These are phyloP conservation scores for Microctenopoma steveboyesi DNA, from an alignment of 2,797 vertebrate genomes.

Conservation along the genomic window DNA sequence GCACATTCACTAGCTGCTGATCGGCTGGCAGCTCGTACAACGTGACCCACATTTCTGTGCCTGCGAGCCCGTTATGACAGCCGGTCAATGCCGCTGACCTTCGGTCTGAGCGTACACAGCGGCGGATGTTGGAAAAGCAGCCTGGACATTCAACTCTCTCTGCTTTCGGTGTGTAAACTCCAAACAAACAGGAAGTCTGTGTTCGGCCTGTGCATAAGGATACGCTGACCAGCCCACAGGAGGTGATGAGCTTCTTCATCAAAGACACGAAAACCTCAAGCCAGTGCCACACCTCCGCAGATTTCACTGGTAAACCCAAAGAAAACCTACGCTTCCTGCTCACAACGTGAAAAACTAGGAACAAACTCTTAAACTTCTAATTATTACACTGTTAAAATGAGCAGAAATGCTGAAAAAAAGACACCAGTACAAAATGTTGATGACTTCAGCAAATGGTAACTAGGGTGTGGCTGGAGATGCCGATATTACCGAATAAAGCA, in stretches of 20 bases:
- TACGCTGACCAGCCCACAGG: neutral
- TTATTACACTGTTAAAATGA: constrained; percentile 28
- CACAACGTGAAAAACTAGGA: neutral
- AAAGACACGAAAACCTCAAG: neutral
- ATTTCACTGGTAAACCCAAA: rapidly evolving
- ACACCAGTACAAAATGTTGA: neutral
- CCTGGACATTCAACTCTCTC: neutral
- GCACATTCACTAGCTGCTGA: constrained; percentile 5
- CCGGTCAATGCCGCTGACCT: constrained; percentile 22
- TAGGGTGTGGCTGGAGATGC: neutral
- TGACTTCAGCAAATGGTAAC: neutral
- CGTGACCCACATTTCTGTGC: constrained; percentile 41
- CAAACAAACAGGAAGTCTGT: constrained; percentile 7
- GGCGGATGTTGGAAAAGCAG: neutral
- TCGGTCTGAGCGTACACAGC: neutral
- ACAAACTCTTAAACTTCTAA: neutral
- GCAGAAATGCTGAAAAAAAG: neutral
- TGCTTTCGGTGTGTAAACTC: neutral
- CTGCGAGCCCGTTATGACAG: neutral
- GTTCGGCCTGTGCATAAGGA: neutral
- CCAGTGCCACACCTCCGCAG: neutral
- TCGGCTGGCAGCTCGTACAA: constrained; percentile 21
- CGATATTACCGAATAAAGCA: no score
- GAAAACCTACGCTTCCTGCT: neutral
- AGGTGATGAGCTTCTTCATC: constrained; percentile 6